Percentiles rank a stretch among this genome's conserved stretches.
phyloP scores from a whole-genome alignment of 2,888 invertebrate species.

The Tenthredo distinguenda region DNA sequence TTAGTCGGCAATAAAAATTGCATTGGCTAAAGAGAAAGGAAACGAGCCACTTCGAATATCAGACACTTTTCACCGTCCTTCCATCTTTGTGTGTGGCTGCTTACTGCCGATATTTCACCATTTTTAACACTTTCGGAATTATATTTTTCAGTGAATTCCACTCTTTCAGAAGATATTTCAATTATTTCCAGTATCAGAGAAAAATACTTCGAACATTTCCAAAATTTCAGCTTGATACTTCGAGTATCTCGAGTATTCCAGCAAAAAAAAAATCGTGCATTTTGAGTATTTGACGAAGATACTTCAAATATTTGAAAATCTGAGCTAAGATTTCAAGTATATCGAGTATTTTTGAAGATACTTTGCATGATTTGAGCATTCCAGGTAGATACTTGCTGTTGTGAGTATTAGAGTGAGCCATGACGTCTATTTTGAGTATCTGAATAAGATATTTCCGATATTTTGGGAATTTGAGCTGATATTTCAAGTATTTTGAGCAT shows the following conservation, averaged over 20 bases:
- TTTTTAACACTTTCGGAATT: too few relatives aligned
- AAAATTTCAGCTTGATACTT: background rate
- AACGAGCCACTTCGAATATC: background rate
- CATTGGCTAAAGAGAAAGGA: background rate
- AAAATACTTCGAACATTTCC: background rate
- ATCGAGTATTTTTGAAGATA: background rate
- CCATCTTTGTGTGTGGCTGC: background rate
- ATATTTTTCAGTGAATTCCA: too few relatives aligned
- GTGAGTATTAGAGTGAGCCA: too few relatives aligned
- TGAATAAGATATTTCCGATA: background rate
- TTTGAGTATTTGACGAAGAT: background rate
- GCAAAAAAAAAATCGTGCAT: background rate
- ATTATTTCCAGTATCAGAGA: background rate
- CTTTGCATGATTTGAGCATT: too few relatives aligned
- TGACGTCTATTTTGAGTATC: background rate
- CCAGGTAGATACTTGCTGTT: too few relatives aligned
- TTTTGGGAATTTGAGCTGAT: background rate
- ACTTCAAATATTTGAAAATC: background rate
- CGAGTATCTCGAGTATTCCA: background rate
- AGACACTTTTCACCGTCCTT: background rate
- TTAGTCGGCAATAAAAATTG: slow-evolving; percentile 29
- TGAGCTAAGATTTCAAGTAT: background rate
- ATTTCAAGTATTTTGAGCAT: background rate
- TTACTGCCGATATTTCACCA: background rate
- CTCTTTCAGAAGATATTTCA: background rate